Conservation (phyloP, 2,888 invertebrate genomes). For the Hipparchia sbordonii region DNA sequence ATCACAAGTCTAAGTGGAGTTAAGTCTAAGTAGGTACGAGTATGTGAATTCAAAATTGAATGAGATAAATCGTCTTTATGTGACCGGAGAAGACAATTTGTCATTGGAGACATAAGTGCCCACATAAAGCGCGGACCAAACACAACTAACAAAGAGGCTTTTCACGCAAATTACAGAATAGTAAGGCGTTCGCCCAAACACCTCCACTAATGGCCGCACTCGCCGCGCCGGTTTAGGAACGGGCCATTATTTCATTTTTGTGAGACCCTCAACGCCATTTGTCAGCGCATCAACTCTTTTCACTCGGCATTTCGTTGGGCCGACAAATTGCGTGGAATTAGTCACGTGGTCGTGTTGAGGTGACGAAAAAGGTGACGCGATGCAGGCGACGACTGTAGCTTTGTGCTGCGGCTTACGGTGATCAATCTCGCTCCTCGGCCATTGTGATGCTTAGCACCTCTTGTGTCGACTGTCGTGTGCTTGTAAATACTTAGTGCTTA, state of each 20-base stretch:
- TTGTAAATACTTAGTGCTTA: conserved; percentile 49
- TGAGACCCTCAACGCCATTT: conserved; percentile 79
- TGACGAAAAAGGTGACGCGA: conserved; percentile 81
- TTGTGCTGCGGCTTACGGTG: conserved; percentile 64
- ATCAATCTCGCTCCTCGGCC: conserved; percentile 68
- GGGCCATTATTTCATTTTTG: conserved; percentile 81
- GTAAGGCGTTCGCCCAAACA: conserved; percentile 79
- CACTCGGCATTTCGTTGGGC: conserved; percentile 71
- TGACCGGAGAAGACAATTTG: conserved; percentile 68
- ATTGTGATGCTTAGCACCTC: conserved; percentile 69
- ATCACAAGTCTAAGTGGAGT: not conserved
- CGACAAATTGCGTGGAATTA: conserved; percentile 81
- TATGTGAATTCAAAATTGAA: conserved; percentile 58
- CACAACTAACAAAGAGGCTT: conserved; percentile 78
- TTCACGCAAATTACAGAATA: conserved; percentile 78
- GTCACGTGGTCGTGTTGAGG: conserved; percentile 78
- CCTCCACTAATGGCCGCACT: conserved; percentile 77
- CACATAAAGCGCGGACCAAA: conserved; percentile 79
- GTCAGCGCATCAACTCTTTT: conserved; percentile 81
- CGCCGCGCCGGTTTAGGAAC: conserved; percentile 75
- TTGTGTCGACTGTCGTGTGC: conserved; percentile 43
- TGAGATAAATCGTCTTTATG: conserved; percentile 67
- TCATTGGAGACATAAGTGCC: conserved; percentile 76
- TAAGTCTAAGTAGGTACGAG: not conserved
- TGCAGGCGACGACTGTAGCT: conserved; percentile 57